Conservation (phyloP, 2,888 invertebrate species). For the Taenaris catops region DNA sequence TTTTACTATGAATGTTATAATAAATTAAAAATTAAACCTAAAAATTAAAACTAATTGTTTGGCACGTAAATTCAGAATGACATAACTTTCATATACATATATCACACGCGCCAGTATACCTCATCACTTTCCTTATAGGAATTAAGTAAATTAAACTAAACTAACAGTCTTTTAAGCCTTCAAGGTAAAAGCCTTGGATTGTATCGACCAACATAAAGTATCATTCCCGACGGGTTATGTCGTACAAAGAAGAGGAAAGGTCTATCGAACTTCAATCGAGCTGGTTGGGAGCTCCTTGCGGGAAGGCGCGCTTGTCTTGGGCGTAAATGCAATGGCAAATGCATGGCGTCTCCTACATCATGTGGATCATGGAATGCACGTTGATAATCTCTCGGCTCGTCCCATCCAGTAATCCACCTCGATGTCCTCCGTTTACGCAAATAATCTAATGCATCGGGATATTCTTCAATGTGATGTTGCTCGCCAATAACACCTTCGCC, state of each 20-base stretch:
- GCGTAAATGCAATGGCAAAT: constrained; percentile 83
- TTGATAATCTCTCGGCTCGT: constrained; percentile 82
- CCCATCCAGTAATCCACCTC: constrained; percentile 70
- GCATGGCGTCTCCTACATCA: constrained; percentile 69
- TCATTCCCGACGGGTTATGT: constrained; percentile 95
- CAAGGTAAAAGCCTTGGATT: constrained; percentile 90
- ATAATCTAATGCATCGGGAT: constrained; percentile 83
- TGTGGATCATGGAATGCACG: constrained; percentile 85
- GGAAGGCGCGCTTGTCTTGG: constrained; percentile 86
- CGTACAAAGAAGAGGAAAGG: constrained; percentile 94
- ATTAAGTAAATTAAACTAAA: constrained; percentile 58
- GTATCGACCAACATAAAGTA: constrained; percentile 92
- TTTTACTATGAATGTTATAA: too few species aligned
- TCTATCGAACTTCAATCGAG: constrained; percentile 89
- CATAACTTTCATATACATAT: constrained; percentile 51
- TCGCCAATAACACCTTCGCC: constrained; percentile 86
- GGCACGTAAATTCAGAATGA: constrained; percentile 69
- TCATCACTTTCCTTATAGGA: constrained; percentile 73
- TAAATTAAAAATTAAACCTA: too few species aligned
- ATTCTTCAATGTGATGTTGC: constrained; percentile 89
- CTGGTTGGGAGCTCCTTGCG: constrained; percentile 81
- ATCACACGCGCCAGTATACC: constrained; percentile 67
- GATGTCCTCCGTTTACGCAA: constrained; percentile 54
- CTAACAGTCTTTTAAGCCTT: constrained; percentile 70
- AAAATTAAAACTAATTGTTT: too few species aligned